These are phyloP conservation scores for Nesoenas mayeri DNA, from an alignment of 2,113 vertebrate genomes.

Conservation along the genomic window DNA sequence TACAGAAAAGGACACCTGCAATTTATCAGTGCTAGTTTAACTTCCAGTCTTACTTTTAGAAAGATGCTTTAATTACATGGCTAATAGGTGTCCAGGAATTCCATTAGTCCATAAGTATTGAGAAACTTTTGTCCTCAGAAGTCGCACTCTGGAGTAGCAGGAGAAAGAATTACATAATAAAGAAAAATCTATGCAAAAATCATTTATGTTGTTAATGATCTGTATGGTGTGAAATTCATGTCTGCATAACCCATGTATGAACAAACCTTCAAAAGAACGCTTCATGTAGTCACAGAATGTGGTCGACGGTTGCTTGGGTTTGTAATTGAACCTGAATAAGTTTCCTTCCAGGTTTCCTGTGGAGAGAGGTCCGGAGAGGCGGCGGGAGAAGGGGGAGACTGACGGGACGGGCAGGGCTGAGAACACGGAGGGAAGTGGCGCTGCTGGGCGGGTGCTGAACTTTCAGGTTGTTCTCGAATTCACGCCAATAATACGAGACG, in stretches of 20 bases:
- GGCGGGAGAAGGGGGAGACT: neutral
- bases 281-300: accelerated
- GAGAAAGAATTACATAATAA: conserved; percentile 16
- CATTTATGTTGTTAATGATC: neutral
- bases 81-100: neutral
- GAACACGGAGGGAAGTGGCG: too few relatives aligned
- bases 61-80: neutral
- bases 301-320: accelerated
- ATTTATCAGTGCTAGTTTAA: neutral
- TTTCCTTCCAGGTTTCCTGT: too few relatives aligned
- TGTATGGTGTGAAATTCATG: accelerated
- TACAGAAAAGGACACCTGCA: neutral
- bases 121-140: neutral
- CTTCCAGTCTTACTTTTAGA: neutral
- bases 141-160: neutral
- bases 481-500: too few relatives aligned
- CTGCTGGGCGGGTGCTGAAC: accelerated
- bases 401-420: neutral
- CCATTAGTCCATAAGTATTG: neutral
- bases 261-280: neutral
- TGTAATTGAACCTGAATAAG: accelerated
- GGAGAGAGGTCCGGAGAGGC: too few relatives aligned
- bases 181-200: conserved; percentile 45
- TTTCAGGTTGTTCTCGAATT: too few relatives aligned
- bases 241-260: neutral